phyloP scores from a whole-genome alignment of 2,888 invertebrate genomes.

The Dicranocentrus wangi region DNA sequence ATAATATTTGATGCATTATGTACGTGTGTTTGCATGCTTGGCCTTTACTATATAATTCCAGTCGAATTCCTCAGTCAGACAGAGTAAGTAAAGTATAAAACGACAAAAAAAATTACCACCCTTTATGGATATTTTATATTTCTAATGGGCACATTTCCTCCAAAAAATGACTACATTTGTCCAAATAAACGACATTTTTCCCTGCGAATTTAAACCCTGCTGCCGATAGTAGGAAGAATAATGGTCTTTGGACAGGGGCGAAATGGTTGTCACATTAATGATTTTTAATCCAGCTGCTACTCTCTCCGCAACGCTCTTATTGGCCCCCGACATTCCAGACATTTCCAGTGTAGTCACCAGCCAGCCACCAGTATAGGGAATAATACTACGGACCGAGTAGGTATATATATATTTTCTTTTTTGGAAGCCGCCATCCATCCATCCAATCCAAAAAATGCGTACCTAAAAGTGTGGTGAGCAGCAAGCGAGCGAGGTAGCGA shows the following conservation, averaged over 20 bases:
- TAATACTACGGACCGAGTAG: background rate
- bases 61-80: too few species aligned
- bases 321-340: background rate
- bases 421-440: too few species aligned
- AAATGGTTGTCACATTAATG: constrained; percentile 61
- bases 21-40: too few species aligned
- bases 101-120: background rate
- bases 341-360: too few species aligned
- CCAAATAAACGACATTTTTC: background rate
- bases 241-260: constrained; percentile 42
- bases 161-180: background rate
- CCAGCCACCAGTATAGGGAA: too few species aligned
- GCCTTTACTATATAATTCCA: too few species aligned
- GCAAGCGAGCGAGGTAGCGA: background rate
- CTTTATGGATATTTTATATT: too few species aligned
- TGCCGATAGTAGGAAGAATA: constrained; percentile 51
- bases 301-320: background rate
- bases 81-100: too few species aligned
- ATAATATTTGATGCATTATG: too few species aligned
- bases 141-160: too few species aligned
- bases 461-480: too few species aligned
- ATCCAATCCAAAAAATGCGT: background rate
- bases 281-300: constrained; percentile 58
- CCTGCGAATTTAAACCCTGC: too few species aligned
- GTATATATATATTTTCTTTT: background rate